Evolutionary conservation across 2,888 invertebrate species (phyloP), one percentile per base, ranked within the genome.

Genomic region (Miltochrista miniata): DNA sequence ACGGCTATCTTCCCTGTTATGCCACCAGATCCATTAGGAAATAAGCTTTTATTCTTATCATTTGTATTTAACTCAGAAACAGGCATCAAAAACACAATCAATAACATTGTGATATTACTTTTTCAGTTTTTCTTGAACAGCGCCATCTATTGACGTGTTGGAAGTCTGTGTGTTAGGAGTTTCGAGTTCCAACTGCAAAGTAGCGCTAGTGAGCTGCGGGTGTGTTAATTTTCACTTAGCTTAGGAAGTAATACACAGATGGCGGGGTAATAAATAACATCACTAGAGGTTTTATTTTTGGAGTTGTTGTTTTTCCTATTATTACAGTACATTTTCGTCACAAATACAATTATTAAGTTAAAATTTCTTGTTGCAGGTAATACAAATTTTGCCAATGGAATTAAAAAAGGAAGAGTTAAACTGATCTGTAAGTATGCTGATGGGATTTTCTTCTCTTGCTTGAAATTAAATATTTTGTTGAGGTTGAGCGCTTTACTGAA

Each of bases 91-190:
- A 54, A 52, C 46, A 61, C 69, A 81, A 81, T 80, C 80, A 79
- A 79, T 80, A 80, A 68, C 68, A 64, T 58, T 58, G 70, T 61
- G 67, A 68, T 68, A 70, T 65, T 63, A 55, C 48, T 66, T 64
- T 67, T 52, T 33, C 40, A 31, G 60, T 51, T 59, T 54, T 54
- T 64, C 41, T 18, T 2, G 11, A 45, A 70, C 50, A 84, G 76
- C 85, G 87, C 83, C 87, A 83, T 84, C 87, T 87, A 64, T 74
- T 51, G 47, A 24, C 12, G 9, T 5, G 12, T 0, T 7, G 5
- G 15, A 34, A 13, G 38, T n/a, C 30, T 7, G 11, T 18, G 53
- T 45, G 29, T 38, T 46, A 48, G 14, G 52, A 74, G 78, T 81
- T 71, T 10, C 67, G 33, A 2, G 5, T 1, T 13, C 33, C 53